Percentiles rank a stretch among this genome's conserved stretches.
These are phyloP conservation scores for Salvelinus alpinus DNA, from an alignment of 2,113 vertebrate genomes.

Conservation along the genomic window DNA sequence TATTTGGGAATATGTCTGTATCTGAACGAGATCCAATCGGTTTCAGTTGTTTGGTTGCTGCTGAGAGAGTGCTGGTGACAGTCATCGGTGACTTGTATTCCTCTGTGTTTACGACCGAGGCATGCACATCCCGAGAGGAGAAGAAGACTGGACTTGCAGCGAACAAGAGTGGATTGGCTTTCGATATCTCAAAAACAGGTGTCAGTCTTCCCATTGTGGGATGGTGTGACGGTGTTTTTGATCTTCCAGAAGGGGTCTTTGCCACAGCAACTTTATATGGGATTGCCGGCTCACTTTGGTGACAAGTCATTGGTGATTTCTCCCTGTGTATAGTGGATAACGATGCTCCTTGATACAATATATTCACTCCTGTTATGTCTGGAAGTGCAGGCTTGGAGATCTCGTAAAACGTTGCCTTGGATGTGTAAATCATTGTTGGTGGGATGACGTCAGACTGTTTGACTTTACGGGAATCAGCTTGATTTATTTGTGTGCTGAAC, in stretches of 20 bases:
- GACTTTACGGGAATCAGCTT: conserved; percentile 38
- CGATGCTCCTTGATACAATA: conserved; percentile 35
- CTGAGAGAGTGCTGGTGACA: conserved; percentile 13
- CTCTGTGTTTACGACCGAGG: conserved; percentile 14
- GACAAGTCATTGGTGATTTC: conserved; percentile 23
- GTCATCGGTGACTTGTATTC: conserved; percentile 23
- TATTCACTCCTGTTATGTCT: conserved; percentile 43
- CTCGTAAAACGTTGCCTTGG: conserved; percentile 70
- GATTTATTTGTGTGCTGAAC: conserved; percentile 40
- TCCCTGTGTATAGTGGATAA: conserved; percentile 26
- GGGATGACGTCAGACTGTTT: conserved; percentile 27
- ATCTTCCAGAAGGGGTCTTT: conserved; percentile 41
- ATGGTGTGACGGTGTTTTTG: conserved; percentile 51
- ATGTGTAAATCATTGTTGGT: conserved; percentile 60
- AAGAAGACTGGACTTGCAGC: conserved; percentile 47
- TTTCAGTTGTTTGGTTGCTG: conserved; percentile 26
- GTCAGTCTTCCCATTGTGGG: conserved; percentile 45
- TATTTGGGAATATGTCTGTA: no score
- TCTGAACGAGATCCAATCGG: background rate
- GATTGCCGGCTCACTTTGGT: conserved; percentile 26
- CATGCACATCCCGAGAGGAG: conserved; percentile 36
- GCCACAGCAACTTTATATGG: conserved; percentile 28
- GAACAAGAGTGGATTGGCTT: conserved; percentile 61
- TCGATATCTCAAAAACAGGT: conserved; percentile 62
- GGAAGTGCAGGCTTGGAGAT: conserved; percentile 62